phyloP scores from a whole-genome alignment of 2,113 vertebrate genomes.

The Sander vitreus region DNA sequence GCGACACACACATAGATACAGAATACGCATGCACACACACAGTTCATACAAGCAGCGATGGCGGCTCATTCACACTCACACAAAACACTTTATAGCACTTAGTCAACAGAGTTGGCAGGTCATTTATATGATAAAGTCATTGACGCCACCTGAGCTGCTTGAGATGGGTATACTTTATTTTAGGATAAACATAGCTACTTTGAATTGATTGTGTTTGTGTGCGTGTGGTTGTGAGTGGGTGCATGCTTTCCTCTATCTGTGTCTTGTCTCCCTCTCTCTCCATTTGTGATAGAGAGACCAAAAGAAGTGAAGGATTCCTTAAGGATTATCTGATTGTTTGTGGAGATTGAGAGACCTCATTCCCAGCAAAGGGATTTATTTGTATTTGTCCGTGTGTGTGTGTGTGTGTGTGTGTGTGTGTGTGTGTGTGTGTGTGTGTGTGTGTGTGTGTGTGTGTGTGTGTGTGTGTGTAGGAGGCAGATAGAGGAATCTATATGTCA shows the following conservation, averaged over 20 bases:
- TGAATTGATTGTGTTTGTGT: conserved; percentile 54
- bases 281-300: conserved; percentile 72
- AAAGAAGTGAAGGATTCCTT: conserved; percentile 81
- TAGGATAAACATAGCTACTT: conserved; percentile 67
- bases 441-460: conserved; percentile 22
- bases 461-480: conserved; percentile 54
- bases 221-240: conserved; percentile 37
- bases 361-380: conserved; percentile 79
- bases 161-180: conserved; percentile 68
- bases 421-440: conserved; percentile 49
- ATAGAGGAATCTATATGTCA: conserved; percentile 73
- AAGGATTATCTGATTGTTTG: conserved; percentile 85
- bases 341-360: conserved; percentile 81
- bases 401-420: conserved; percentile 29
- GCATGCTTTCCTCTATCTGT: conserved; percentile 34
- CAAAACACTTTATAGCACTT: conserved; percentile 64
- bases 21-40: conserved; percentile 10
- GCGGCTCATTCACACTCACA: conserved; percentile 42
- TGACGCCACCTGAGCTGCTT: conserved; percentile 75
- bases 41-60: conserved; percentile 25
- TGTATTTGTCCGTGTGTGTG: conserved; percentile 45
- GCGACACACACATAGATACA: conserved; percentile 16
- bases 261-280: conserved; percentile 39
- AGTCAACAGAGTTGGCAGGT: conserved; percentile 75
- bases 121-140: conserved; percentile 83